phyloP scores from a whole-genome alignment of 2,113 vertebrate genomes.

The Microtus pennsylvanicus region DNA sequence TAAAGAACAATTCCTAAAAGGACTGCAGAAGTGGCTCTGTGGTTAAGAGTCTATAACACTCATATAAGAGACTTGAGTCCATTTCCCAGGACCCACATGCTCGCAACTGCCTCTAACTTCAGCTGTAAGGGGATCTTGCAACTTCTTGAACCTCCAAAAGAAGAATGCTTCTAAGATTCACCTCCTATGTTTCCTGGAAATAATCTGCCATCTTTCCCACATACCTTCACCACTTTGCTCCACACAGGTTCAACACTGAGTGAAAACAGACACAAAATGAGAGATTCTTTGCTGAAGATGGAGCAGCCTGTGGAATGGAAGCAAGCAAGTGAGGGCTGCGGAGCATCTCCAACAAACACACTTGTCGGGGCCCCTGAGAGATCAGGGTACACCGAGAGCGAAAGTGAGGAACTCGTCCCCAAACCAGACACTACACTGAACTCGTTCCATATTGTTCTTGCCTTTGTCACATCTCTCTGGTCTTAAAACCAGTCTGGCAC shows the following conservation, averaged over 20 bases:
- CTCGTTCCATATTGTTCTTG: not conserved
- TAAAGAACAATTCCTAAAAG: not conserved
- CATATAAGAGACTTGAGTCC: not conserved
- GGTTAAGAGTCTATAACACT: not conserved
- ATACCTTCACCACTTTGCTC: not conserved
- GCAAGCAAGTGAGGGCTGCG: not conserved
- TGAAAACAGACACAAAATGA: conserved; percentile 3
- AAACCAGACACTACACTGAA: not conserved
- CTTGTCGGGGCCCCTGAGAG: not conserved
- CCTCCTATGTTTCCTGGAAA: not conserved
- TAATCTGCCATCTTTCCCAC: not conserved
- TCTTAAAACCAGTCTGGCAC: conserved; percentile 32
- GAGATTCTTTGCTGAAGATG: not conserved
- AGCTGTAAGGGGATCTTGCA: not conserved
- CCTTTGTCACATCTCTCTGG: not conserved
- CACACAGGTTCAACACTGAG: not conserved
- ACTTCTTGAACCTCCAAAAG: not conserved
- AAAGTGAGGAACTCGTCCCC: not conserved
- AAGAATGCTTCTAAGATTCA: not conserved
- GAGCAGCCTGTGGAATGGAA: not conserved
- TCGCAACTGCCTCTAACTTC: not conserved
- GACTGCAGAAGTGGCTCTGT: no score
- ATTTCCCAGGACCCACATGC: not conserved
- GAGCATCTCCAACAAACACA: not conserved
- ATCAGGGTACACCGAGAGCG: not conserved